Evolutionary conservation across 2,888 invertebrate genomes (phyloP).

Genomic region (Polylopha cassiicola): DNA sequence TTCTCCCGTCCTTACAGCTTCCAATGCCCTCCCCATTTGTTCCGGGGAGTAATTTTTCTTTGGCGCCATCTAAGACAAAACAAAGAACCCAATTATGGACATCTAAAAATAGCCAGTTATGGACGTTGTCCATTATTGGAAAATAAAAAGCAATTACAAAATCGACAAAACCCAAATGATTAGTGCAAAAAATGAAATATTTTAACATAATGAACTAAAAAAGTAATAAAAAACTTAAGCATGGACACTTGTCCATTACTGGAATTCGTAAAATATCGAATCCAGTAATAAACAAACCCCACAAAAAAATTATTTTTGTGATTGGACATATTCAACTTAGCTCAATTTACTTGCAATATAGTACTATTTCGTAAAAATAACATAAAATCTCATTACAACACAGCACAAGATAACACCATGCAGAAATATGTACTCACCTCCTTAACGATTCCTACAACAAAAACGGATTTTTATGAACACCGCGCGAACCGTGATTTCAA

Average conservation of each 20-base stretch:
- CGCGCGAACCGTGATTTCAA: background rate
- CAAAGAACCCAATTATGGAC: slow-evolving; percentile 8
- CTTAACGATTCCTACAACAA: slow-evolving; percentile 10
- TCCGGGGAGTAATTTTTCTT: slow-evolving; percentile 10
- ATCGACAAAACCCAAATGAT: no score
- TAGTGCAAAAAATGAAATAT: no score
- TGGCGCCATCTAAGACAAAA: slow-evolving; percentile 8
- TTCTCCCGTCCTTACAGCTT: slow-evolving; percentile 9
- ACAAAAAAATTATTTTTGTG: background rate
- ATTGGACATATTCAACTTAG: background rate
- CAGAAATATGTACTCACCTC: slow-evolving; percentile 14
- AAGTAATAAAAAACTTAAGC: no score
- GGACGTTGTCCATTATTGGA: slow-evolving; percentile 2
- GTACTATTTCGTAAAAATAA: slow-evolving; percentile 16
- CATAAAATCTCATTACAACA: slow-evolving; percentile 9
- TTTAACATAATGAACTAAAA: no score
- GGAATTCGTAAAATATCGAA: background rate
- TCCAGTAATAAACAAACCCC: background rate
- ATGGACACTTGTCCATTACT: slow-evolving; percentile 3
- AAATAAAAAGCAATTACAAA: no score
- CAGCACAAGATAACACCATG: slow-evolving; percentile 6
- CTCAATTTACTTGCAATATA: background rate
- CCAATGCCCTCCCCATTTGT: slow-evolving; percentile 4
- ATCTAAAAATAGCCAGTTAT: background rate
- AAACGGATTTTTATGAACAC: background rate